Conservation (phyloP, 2,797 vertebrate genomes). For the Smutsia temminckii region DNA sequence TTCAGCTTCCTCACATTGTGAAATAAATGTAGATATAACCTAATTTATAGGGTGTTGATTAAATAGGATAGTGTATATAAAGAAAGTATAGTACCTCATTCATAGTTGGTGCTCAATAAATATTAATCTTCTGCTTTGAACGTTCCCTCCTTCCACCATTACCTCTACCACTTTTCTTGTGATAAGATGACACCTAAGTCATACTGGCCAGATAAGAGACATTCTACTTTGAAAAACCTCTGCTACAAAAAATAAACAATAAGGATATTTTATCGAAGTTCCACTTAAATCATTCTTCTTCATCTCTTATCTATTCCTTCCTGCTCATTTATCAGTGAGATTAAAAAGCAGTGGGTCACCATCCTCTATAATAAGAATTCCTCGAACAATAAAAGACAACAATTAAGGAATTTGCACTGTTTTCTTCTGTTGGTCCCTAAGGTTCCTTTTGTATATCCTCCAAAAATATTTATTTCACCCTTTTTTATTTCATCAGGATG, state of each 20-base stretch:
- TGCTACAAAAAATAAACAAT: neutral
- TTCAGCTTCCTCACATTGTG: neutral
- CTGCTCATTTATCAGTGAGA: neutral
- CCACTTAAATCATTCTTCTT: neutral
- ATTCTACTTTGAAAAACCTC: neutral
- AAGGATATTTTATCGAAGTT: constrained; percentile 24
- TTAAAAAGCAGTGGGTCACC: constrained; percentile 17
- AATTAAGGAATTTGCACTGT: neutral
- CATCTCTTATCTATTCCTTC: neutral
- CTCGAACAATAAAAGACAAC: neutral
- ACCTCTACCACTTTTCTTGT: neutral
- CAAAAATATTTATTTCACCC: neutral
- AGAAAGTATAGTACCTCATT: neutral
- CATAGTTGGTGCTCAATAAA: neutral
- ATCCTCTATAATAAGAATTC: neutral
- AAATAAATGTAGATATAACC: constrained; percentile 20
- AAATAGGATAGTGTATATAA: neutral
- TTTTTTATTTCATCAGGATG: neutral
- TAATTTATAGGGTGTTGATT: neutral
- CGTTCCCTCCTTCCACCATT: neutral
- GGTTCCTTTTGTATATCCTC: neutral
- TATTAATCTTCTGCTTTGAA: neutral
- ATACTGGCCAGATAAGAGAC: neutral
- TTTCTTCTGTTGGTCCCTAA: neutral
- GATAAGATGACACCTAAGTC: neutral